phyloP scores from a whole-genome alignment of 2,888 invertebrate species.

The Doris montereyensis region DNA sequence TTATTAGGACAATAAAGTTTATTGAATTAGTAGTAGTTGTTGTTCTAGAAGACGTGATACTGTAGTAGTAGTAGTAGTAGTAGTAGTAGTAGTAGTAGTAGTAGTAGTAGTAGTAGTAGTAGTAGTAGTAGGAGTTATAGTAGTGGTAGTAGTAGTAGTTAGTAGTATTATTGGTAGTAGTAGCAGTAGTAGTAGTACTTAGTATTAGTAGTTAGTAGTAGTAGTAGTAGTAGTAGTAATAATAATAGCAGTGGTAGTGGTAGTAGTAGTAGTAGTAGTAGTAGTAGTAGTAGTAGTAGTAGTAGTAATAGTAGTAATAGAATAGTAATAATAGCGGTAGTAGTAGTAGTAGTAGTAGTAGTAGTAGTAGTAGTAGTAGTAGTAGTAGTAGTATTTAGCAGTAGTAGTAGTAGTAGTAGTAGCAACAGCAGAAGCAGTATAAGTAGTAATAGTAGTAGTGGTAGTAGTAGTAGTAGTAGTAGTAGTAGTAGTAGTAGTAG shows the following conservation, averaged over 20 bases:
- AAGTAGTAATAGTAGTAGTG: background rate
- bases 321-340: background rate
- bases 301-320: background rate
- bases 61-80: too few relatives aligned
- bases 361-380: background rate
- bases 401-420: too few relatives aligned
- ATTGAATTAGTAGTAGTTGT: too few relatives aligned
- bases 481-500: background rate
- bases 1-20: too few relatives aligned
- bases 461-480: background rate
- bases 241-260: background rate
- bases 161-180: too few relatives aligned
- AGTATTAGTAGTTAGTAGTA: too few relatives aligned
- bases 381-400: too few relatives aligned
- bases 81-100: background rate
- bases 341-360: background rate
- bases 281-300: background rate
- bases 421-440: too few relatives aligned
- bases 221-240: constrained; percentile 20
- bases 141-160: too few relatives aligned
- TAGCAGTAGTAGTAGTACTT: too few relatives aligned
- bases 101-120: background rate
- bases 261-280: background rate
- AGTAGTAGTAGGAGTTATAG: too few relatives aligned
- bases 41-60: too few relatives aligned